Evolutionary conservation across 2,888 invertebrate species (phyloP).

Genomic region (Dichetophora obliterata): DNA sequence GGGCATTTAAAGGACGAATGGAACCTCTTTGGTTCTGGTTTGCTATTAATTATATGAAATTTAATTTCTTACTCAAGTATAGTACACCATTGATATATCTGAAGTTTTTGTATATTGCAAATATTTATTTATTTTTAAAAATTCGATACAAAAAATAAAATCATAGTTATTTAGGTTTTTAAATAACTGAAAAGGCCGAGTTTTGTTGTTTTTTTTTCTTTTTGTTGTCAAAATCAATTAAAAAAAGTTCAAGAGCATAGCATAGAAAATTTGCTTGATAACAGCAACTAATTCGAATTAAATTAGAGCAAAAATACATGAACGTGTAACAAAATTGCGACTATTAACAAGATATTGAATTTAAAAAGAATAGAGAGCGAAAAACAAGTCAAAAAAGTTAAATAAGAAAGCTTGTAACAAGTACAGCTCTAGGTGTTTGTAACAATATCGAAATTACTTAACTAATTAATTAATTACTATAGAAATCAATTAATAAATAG

Average conservation of each 20-base stretch:
- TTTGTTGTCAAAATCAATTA: neutral
- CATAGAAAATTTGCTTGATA: neutral
- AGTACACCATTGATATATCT: too few species aligned
- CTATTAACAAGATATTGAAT: constrained; percentile 30
- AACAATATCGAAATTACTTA: constrained; percentile 22
- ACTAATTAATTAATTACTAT: constrained; percentile 33
- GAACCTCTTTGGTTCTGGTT: too few species aligned
- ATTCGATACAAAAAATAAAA: constrained; percentile 21
- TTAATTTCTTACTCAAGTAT: too few species aligned
- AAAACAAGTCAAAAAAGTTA: too few species aligned
- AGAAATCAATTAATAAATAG: constrained; percentile 17
- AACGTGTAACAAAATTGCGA: constrained; percentile 9
- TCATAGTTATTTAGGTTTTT: neutral
- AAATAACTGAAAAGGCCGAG: neutral
- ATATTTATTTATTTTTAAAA: constrained; percentile 30
- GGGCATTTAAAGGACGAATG: too few species aligned
- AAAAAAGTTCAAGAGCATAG: neutral
- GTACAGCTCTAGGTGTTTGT: constrained; percentile 17
- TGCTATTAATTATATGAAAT: too few species aligned
- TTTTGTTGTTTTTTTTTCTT: neutral
- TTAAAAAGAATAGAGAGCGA: neutral
- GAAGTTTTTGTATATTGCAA: constrained; percentile 2
- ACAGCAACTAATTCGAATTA: constrained; percentile 19
- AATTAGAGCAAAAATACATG: constrained; percentile 1
- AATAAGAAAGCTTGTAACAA: neutral